Base-by-base conservation (phyloP, 2,888 invertebrate species). In the Abrostola tripartita region DNA sequence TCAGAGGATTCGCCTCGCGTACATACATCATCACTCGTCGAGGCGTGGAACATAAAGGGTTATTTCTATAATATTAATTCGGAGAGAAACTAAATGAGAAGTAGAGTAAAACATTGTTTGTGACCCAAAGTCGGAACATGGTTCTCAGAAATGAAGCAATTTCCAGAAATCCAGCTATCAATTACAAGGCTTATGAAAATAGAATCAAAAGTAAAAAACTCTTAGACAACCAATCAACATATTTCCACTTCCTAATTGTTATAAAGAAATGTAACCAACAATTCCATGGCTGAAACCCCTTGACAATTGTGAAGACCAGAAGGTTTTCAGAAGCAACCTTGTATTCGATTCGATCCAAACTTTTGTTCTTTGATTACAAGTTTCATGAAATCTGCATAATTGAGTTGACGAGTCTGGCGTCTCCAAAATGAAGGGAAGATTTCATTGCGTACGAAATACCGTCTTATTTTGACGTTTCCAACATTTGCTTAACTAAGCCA, bases 321-420 rank as follows among this genome's bases (percentile, higher is more conserved):
- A 62, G 57, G 51, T 79, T 68, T 72, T 61, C 49, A 62, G 55
- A 49, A 59, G 54, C 9, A 41, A 37, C 53, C 35, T 49, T 61
- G 64, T 61, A 72, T 80, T 69, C 64, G 52, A 53, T 71, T 65
- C 40, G 61, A 65, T 63, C 62, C 54, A 70, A 81, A 81, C 61
- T 81, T 81, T 76, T 71, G 76, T 79, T 76, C 79, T 74, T 76
- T 79, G 79, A 76, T 81, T 81, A 81, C 66, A 78, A 76, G 76
- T 78, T 76, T 35, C 54, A 58, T 58, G 58, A 68, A 68, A 79
- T 79, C 74, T 79, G 68, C 79, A 81, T 79, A 79, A 79, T 79
- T 71, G 67, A 68, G 66, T 81, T 79, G 76, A 78, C 71, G 64
- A 65, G 61, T 51, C 65, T 50, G 56, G 51, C 60, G 47, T 63